Conservation (phyloP, 1,140 invertebrate genomes). For the Schlechtendalia chinensis region DNA sequence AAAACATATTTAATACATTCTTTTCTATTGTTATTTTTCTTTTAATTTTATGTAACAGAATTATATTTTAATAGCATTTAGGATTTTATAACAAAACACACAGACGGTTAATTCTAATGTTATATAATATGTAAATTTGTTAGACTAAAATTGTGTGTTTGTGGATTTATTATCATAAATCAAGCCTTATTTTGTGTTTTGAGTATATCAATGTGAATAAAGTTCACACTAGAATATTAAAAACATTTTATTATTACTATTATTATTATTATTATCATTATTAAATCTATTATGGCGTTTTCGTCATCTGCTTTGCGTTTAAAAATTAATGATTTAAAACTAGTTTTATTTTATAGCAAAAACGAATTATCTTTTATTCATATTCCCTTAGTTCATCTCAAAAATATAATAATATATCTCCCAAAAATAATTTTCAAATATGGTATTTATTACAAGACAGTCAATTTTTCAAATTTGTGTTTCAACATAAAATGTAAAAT, state of each 20-base stretch:
- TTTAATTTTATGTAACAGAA: neutral
- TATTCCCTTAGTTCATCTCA: no score
- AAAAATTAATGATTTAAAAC: no score
- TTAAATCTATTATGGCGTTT: no score
- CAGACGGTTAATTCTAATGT: neutral
- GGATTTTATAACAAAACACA: slow-evolving; percentile 6
- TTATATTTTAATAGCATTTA: neutral
- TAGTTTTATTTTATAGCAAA: no score
- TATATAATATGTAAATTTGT: neutral
- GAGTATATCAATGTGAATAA: neutral
- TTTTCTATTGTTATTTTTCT: neutral
- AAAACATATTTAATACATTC: neutral
- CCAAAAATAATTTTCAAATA: no score
- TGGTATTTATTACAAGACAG: no score
- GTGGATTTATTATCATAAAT: slow-evolving; percentile 7
- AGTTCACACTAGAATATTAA: neutral
- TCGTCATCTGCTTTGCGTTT: no score
- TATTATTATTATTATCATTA: no score
- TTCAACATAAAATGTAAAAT: no score
- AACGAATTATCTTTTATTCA: no score
- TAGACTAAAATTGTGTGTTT: neutral
- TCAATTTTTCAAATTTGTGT: no score
- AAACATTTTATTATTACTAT: neutral
- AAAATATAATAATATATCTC: no score
- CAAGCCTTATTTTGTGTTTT: slow-evolving; percentile 12